Evolutionary conservation across 2,888 invertebrate species (phyloP), one percentile per base, ranked within the genome.

Genomic region (Laspeyria flexula): DNA sequence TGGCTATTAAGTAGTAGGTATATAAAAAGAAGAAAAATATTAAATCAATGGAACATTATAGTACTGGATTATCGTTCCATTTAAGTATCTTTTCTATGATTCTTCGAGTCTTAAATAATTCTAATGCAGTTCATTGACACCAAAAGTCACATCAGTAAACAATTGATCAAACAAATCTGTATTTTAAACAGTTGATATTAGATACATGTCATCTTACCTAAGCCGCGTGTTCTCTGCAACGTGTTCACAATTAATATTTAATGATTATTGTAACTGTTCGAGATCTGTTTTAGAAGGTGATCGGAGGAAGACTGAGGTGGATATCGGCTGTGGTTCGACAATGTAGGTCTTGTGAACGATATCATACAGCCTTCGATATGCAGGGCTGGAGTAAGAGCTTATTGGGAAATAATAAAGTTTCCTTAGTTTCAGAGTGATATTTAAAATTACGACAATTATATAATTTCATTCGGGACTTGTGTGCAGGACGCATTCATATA

Each of bases 301-400:
- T 79, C 77, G 67, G 65, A 65, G 65, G 64, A 72, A 72, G 54
- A 91, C 90, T 90, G 90, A 83, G 75, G 55, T 71, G 68, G 75
- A 65, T 71, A 65, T 69, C 67, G 80, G 69, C 75, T 86, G 86
- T 76, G 85, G 86, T 84, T 77, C 77, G 58, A 67, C 83, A 75
- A 87, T 85, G 87, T 88, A 88, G 89, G 86, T 85, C 89, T 88
- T 75, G 81, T 71, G 70, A 75, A 60, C 71, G 61, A 68, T 65
- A 71, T 71, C 65, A 71, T 73, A 73, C 79, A 85, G 86, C 89
- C 88, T 90, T 86, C 77, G 70, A 25, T 3, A 10, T 1, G 34
- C 89, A 90, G 91, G 85, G 87, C 11, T 72, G 88, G 34, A 85
- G 55, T 82, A 1, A 43, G 34, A 34, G 10, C 5, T 16, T 30